Evolutionary conservation across 2,888 invertebrate species (phyloP).

Genomic region (Chrysolina oricalcia): DNA sequence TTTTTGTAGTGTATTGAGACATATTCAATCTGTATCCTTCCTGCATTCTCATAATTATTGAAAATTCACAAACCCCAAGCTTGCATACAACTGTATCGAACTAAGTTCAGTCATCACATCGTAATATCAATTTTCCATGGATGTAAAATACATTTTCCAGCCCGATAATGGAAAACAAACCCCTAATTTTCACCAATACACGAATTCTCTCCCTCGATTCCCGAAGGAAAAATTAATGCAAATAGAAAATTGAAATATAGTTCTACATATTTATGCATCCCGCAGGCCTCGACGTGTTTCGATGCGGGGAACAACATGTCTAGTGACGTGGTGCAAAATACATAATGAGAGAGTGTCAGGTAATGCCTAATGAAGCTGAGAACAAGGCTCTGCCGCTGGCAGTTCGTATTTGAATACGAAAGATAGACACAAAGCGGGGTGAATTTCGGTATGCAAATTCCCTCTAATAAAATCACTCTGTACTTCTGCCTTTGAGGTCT

Average conservation of each 20-base stretch:
- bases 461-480: constrained; percentile 53
- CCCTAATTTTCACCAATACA: constrained; percentile 20
- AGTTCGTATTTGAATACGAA: constrained; percentile 56
- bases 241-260: constrained; percentile 64
- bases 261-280: constrained; percentile 64
- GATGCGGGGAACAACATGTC: constrained; percentile 45
- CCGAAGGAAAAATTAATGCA: constrained; percentile 62
- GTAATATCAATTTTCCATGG: background rate
- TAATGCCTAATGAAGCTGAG: constrained; percentile 66
- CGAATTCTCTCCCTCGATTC: background rate
- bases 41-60: too few relatives aligned
- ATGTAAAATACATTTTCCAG: constrained; percentile 8
- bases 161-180: constrained; percentile 9
- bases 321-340: constrained; percentile 66
- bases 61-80: background rate
- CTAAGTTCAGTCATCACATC: background rate
- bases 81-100: background rate
- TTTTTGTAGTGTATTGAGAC: background rate
- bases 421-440: constrained; percentile 55
- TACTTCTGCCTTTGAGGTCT: constrained; percentile 48
- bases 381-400: constrained; percentile 61
- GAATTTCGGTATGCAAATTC: constrained; percentile 60
- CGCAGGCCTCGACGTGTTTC: constrained; percentile 47
- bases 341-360: constrained; percentile 71
- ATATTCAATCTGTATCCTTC: too few relatives aligned